Evolutionary conservation across 2,113 vertebrate species (phyloP).

Genomic region (Xiphorhynchus elegans): DNA sequence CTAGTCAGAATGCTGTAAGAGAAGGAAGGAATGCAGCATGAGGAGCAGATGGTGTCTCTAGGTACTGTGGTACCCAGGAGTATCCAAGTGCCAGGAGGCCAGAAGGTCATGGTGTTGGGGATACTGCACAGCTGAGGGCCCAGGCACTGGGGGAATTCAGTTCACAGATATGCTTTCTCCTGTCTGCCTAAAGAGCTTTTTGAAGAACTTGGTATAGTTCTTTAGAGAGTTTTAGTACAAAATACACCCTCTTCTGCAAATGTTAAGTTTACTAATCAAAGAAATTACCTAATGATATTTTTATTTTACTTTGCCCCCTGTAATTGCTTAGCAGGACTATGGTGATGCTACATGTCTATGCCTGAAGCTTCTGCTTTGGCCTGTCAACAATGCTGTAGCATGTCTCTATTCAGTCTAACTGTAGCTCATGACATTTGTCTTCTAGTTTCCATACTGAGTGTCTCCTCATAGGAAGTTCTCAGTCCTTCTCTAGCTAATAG

Average conservation of each 20-base stretch:
- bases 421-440: not conserved
- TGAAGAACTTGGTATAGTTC: not conserved
- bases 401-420: not conserved
- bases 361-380: not conserved
- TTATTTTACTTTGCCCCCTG: not conserved
- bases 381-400: fast-evolving
- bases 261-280: not conserved
- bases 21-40: not conserved
- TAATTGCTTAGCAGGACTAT: not conserved
- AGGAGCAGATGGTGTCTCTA: not conserved
- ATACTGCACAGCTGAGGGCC: not conserved
- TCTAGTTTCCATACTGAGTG: not conserved
- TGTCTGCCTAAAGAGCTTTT: not conserved
- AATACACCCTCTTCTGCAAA: not conserved
- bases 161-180: not conserved
- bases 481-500: not conserved
- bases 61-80: fast-evolving
- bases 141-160: not conserved
- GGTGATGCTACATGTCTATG: not conserved
- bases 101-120: not conserved
- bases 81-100: not conserved
- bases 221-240: not conserved
- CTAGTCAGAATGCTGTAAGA: not conserved
- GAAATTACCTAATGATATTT: not conserved
- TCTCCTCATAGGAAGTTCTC: not conserved